A percentile compares a stretch with the other conserved stretches of the same genome.
phyloP scores from a whole-genome alignment of 2,888 invertebrate species.

The Torymus tubicola region DNA sequence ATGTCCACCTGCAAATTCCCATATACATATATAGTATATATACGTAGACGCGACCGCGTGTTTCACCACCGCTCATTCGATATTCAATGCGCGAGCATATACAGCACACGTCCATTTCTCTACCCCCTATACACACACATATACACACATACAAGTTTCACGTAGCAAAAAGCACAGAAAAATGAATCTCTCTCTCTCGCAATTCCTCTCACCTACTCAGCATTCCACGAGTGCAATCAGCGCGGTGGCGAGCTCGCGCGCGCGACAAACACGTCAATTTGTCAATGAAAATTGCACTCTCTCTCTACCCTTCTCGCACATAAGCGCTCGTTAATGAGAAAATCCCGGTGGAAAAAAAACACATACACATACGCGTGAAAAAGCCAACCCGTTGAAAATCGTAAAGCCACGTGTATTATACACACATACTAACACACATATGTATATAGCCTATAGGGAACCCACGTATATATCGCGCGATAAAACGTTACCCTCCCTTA shows the following conservation, averaged over 20 bases:
- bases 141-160: not conserved
- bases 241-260: not conserved
- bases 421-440: too few relatives aligned
- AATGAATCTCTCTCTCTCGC: conserved; percentile 17
- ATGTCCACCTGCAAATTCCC: too few relatives aligned
- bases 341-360: conserved; percentile 7
- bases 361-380: not conserved
- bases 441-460: too few relatives aligned
- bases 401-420: too few relatives aligned
- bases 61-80: conserved; percentile 21
- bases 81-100: conserved; percentile 33
- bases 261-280: conserved; percentile 42
- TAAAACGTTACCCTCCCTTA: not conserved
- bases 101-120: not conserved
- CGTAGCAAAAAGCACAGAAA: conserved; percentile 12
- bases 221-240: conserved; percentile 49
- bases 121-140: too few relatives aligned
- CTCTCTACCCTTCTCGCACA: not conserved
- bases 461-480: not conserved
- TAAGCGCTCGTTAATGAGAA: conserved; percentile 44
- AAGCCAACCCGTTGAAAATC: not conserved
- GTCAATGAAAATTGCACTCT: conserved; percentile 34
- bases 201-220: conserved; percentile 21
- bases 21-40: not conserved
- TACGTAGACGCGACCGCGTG: not conserved